Evolutionary conservation across 23 tunicate genomes (phyloP), one percentile per base, ranked within the genome.

Genomic region (Aplidium turbinatum): DNA sequence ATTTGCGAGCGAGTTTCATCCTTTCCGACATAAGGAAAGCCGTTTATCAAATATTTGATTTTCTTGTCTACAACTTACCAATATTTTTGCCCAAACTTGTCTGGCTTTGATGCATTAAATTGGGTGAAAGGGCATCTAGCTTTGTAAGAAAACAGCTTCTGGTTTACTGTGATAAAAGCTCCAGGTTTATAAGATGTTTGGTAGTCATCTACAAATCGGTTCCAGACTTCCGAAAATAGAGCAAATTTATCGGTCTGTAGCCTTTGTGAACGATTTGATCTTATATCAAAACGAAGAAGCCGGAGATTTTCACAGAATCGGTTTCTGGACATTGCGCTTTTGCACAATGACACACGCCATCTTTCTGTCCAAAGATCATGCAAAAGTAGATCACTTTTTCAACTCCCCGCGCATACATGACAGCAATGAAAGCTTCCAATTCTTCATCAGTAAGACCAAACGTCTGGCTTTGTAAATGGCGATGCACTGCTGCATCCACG

Each of bases 261-360:
- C 38, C 58, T 70, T 46, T 70, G 76, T 28, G 76, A 70, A 47
- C 76, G 76, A 70, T 23, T 70, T 25, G 76, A 70, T 48, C 47
- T 70, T 47, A 47, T 38, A 70, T 70, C 76, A 70, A 70, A 48
- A 47, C 58, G n/a, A 29, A 70, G 76, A 27, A 70, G 25, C 3
- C 58, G 76, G 38, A 70, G 76, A 70, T 47, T 25, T 46, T 70
- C 38, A 70, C 76, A 47, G 46, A 47, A 47, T 47, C 58, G 76
- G 24, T 70, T 47, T 70, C 58, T 48, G 36, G 58, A 47, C 76
- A 70, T 70, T 21, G 58, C 36, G 34, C 58, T 47, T 70, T 47
- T 70, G 76, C 76, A 65, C 28, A 36, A 65, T 9, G 58, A 58
- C 58, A 47, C 38, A 47, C 58, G 58, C 76, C 76, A 47, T 46